These are phyloP conservation scores for Sebastes miniatus DNA, from an alignment of 2,797 vertebrate genomes.

Conservation along the genomic window DNA sequence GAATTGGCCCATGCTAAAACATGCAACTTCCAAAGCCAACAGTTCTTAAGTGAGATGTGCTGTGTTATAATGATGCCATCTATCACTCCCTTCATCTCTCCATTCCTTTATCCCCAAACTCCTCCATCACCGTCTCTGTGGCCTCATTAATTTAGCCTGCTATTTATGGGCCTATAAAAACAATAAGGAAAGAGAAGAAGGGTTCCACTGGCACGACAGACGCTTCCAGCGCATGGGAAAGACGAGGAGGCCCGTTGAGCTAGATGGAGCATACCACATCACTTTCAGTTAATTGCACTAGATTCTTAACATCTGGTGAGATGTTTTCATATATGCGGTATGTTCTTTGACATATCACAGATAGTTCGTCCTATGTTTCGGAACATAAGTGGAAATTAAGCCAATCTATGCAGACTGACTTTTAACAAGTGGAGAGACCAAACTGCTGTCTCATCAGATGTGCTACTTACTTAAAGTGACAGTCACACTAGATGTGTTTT, in stretches of 20 bases:
- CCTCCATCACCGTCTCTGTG: conserved; percentile 72
- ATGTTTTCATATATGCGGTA: conserved; percentile 46
- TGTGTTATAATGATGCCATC: conserved; percentile 79
- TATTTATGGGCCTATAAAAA: conserved; percentile 80
- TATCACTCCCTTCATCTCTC: conserved; percentile 78
- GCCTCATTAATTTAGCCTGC: conserved; percentile 77
- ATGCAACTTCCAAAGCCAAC: conserved; percentile 76
- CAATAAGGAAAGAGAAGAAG: conserved; percentile 70
- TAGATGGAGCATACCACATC: conserved; percentile 56
- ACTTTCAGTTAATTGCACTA: conserved; percentile 67
- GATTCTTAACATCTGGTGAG: conserved; percentile 67
- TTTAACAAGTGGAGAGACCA: background rate
- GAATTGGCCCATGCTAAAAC: conserved; percentile 60
- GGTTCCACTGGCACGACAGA: conserved; percentile 61
- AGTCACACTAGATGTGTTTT: background rate
- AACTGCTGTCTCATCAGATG: background rate
- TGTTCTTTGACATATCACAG: conserved; percentile 40
- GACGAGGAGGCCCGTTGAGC: conserved; percentile 49
- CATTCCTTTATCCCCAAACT: conserved; percentile 70
- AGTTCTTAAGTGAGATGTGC: conserved; percentile 78
- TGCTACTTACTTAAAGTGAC: background rate
- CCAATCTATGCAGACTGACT: background rate
- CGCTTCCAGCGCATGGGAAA: conserved; percentile 63
- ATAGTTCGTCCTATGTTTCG: conserved; percentile 10
- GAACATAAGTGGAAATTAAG: conserved; percentile 22